Conservation (phyloP, 2,113 vertebrate species). For the Perca fluviatilis region DNA sequence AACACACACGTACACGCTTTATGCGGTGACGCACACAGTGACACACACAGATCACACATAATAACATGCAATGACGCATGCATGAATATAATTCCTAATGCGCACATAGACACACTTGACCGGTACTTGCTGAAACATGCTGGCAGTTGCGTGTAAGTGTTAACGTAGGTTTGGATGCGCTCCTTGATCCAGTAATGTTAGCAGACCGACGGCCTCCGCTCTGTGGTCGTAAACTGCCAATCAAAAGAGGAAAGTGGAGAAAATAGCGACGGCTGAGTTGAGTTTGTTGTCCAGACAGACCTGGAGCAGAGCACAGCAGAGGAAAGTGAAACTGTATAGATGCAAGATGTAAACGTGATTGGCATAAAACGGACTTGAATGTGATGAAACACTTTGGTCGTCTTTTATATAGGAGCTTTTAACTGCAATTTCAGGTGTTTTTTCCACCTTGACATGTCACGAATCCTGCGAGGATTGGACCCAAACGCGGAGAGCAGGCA, state of each 20-base stretch:
- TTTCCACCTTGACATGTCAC: no score
- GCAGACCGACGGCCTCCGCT: conserved; percentile 11
- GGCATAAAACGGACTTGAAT: no score
- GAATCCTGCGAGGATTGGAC: no score
- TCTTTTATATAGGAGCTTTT: no score
- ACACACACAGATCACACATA: conserved; percentile 37
- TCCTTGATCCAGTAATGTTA: conserved; percentile 15
- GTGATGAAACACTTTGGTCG: no score
- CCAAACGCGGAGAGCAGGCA: no score
- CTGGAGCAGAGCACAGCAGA: no score
- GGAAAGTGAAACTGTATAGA: neutral
- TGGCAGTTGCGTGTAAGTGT: neutral
- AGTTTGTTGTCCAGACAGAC: neutral
- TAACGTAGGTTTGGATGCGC: neutral
- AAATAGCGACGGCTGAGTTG: neutral
- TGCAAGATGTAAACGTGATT: no score
- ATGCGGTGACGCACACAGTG: conserved; percentile 32
- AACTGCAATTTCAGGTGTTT: no score
- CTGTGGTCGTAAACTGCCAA: conserved; percentile 11
- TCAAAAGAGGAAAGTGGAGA: neutral
- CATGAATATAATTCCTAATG: conserved; percentile 17
- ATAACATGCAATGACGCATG: conserved; percentile 35
- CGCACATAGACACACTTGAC: conserved; percentile 1
- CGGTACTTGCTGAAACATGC: conserved; percentile 12
- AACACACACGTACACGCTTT: conserved; percentile 17